phyloP scores from a whole-genome alignment of 23 tunicate species.

The Halocynthia aurantium region DNA sequence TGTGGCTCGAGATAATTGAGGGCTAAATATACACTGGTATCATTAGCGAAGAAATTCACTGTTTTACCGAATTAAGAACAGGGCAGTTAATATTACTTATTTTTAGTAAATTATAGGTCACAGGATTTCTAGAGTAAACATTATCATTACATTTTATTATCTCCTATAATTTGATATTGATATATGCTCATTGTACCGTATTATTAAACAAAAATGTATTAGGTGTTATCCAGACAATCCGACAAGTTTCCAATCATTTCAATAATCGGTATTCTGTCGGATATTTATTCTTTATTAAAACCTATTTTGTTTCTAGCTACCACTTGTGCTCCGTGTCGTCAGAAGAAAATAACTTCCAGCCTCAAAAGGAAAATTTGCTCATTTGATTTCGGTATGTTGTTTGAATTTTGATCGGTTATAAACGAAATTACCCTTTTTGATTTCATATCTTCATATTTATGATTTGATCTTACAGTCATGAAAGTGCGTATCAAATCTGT shows the following conservation, averaged over 20 bases:
- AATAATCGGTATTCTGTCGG: no score
- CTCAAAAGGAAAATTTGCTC: constrained; percentile 42
- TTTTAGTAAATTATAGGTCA: no score
- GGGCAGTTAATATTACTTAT: no score
- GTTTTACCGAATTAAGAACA: no score
- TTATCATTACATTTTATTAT: no score
- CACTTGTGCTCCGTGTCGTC: constrained; percentile 49
- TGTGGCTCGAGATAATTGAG: no score
- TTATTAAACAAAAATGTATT: neutral
- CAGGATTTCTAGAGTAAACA: no score
- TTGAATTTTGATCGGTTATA: neutral
- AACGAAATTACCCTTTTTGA: neutral
- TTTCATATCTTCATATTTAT: neutral
- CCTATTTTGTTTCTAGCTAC: constrained; percentile 4
- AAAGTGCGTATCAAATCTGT: constrained; percentile 45
- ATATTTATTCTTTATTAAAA: constrained; percentile 1
- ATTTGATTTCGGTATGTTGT: constrained; percentile 66
- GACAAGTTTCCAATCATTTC: neutral
- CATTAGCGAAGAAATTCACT: no score
- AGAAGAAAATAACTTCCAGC: constrained; percentile 17
- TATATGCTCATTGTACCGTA: no score
- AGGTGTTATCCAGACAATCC: neutral
- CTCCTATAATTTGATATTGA: no score
- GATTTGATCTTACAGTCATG: constrained; percentile 39
- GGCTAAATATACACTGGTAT: no score